These are phyloP conservation scores for Phorcus lineatus DNA, from an alignment of 2,888 invertebrate genomes.

Conservation along the genomic window DNA sequence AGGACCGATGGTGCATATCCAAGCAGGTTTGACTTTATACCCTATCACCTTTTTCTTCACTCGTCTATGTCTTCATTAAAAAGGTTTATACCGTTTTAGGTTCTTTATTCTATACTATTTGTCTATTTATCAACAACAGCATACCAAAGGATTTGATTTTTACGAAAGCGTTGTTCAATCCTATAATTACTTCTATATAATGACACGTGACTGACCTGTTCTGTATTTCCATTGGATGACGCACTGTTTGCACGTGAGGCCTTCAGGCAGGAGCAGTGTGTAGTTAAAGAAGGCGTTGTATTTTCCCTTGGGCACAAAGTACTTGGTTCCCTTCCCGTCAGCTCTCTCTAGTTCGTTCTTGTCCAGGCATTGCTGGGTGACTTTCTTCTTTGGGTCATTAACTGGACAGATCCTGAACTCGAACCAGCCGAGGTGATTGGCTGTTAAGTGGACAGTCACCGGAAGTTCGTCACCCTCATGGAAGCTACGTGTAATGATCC, in stretches of 20 bases:
- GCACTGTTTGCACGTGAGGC: slow-evolving; percentile 70
- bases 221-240: slow-evolving; percentile 76
- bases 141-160: too few relatives aligned
- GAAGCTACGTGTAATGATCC: slow-evolving; percentile 68
- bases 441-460: slow-evolving; percentile 71
- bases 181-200: too few relatives aligned
- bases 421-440: slow-evolving; percentile 74
- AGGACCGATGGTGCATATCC: too few relatives aligned
- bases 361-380: slow-evolving; percentile 71
- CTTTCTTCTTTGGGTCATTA: slow-evolving; percentile 53
- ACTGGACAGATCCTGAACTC: slow-evolving; percentile 74
- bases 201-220: slow-evolving; percentile 65
- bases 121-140: too few relatives aligned
- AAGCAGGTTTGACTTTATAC: too few relatives aligned
- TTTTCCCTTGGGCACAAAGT: slow-evolving; percentile 50
- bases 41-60: too few relatives aligned
- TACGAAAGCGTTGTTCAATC: too few relatives aligned
- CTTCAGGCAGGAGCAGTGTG: slow-evolving; percentile 63
- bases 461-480: slow-evolving; percentile 69
- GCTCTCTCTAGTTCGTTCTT: slow-evolving; percentile 63
- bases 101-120: too few relatives aligned
- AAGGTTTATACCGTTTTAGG: too few relatives aligned
- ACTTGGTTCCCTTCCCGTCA: slow-evolving; percentile 57
- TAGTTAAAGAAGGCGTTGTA: slow-evolving; percentile 53
- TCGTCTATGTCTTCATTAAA: too few relatives aligned